Evolutionary conservation across 2,113 vertebrate genomes (phyloP), one percentile per base, ranked within the genome.

Genomic region (Elephantulus edwardii): DNA sequence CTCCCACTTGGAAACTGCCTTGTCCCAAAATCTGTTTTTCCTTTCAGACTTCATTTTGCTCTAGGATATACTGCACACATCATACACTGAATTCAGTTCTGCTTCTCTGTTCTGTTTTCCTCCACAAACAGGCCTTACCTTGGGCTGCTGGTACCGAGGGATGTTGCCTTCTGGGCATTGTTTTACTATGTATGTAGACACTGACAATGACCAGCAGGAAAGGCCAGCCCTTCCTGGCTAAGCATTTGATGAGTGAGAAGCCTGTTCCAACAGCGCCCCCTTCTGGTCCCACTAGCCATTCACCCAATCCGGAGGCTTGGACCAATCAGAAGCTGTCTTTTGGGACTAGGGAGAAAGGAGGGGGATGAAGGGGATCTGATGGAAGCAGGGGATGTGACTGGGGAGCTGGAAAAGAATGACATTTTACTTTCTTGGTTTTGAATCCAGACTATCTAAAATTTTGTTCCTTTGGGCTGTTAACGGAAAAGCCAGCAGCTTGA

Each of bases 351-450:
- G 38, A 13, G 40, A 8, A 13, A n/a, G 16, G 33, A 48, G 28
- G 48, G 3, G 17, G 52, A 48, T 28, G 58, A 35, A 28, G 83
- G 12, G 16, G 48, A 50, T 50, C 48, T 5, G 26, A 28, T 70
- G n/a, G 48, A 8, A 76, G 38, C 28, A 0, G 66, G 13, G 35
- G 17, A 35, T 26, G 19, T 58, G 11, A 64, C 70, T 40, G 52
- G 26, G n/a, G 38, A 24, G n/a, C 17, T 62, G 20, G 19, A 81
- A 71, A 44, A 44, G 20, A 44, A 40, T 35, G 62, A 9, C 28
- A 52, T 50, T 89, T 74, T 75, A 71, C 19, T 52, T 56, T 78
- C 72, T 92, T 54, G 40, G 48, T 87, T 91, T 86, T 44, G 54
- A 48, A 10, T 58, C 44, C 26, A 17, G 3, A 48, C 33, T 64